Base-by-base conservation (phyloP, 2,888 invertebrate genomes). In the Ramazzottius varieornatus region DNA sequence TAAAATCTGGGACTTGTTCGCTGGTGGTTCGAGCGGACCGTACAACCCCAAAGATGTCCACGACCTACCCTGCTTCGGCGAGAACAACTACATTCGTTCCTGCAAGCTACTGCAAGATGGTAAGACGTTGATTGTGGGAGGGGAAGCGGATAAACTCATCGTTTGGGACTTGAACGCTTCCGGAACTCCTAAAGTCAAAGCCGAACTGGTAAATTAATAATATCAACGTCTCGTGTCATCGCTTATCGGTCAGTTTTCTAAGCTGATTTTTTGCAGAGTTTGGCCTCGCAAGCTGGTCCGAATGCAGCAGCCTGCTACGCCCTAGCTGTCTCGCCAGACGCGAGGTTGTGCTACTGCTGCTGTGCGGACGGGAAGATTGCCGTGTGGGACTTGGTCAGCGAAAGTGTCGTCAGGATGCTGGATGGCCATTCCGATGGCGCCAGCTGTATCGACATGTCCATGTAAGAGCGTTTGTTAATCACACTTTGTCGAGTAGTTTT, bases 221-320 rank as follows among this genome's bases (percentile, higher is more conserved):
- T n/a, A n/a, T n/a, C n/a, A n/a, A n/a, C n/a, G n/a, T n/a, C n/a
- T n/a, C n/a, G n/a, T n/a, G n/a, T n/a, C n/a, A n/a, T n/a, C n/a
- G n/a, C n/a, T n/a, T n/a, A n/a, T n/a, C n/a, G n/a, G n/a, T n/a
- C n/a, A n/a, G n/a, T n/a, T n/a, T n/a, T n/a, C n/a, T n/a, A n/a
- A n/a, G n/a, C n/a, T n/a, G n/a, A n/a, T n/a, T n/a, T n/a, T n/a
- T n/a, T n/a, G n/a, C n/a, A n/a, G n/a, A n/a, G n/a, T n/a, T n/a
- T n/a, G n/a, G n/a, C n/a, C n/a, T n/a, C n/a, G n/a, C n/a, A n/a
- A n/a, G n/a, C n/a, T n/a, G n/a, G n/a, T n/a, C n/a, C n/a, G n/a
- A n/a, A n/a, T n/a, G 91, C 92, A 1, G 92, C 92, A 1, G 93
- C 93, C 0, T 94, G 93, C 77, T 94, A 94, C 75, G 93, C 93